Base-by-base conservation (phyloP, 2,797 vertebrate species). In the Petrocephalus sullivani region DNA sequence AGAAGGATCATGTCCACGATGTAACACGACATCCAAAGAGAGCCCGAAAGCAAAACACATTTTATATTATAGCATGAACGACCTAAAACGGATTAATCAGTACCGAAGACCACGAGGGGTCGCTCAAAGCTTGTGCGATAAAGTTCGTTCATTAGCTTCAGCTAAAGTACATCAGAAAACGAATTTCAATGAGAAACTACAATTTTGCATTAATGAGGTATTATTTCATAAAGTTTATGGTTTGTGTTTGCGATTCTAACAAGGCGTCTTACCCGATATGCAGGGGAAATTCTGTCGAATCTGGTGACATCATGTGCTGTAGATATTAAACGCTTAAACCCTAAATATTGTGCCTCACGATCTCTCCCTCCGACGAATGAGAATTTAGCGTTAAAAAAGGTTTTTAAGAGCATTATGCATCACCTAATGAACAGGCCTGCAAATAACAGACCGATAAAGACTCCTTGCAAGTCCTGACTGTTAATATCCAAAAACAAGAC, bases 71-170 rank as follows among this genome's bases (percentile, higher is more conserved):
- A 33, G 46, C 71, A 49, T 78, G 6, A n/a, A 14, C 2, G 37
- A 46, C 33, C 7, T 7, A 78, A 78, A 49, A 49, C 19, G 6
- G 71, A 78, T 37, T 61, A 53, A 49, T 49, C 14, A 10, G 56
- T 16, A 21, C n/a, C 53, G 46, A 57, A n/a, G 28, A 64, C 75
- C 87, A 88, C 87, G 19, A 84, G 87, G 84, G 87, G 87, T 61
- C 87, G 23, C 87, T 81, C 75, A 84, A 84, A 60, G 37, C 82
- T 88, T 88, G 57, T 75, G 58, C 23, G 41, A 78, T 56, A 83
- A 16, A 64, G 14, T 23, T 41, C 71, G 71, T 41, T 75, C 67
- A 75, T 6, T 41, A 8, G 16, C 33, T 75, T 37, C 71, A 37
- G 33, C 16, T 75, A 41, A 75, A 75, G 56, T 53, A 12, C 54